Percentiles rank a stretch among this genome's conserved stretches.
phyloP scores from a whole-genome alignment of 2,113 vertebrate species.

The Mirounga angustirostris region DNA sequence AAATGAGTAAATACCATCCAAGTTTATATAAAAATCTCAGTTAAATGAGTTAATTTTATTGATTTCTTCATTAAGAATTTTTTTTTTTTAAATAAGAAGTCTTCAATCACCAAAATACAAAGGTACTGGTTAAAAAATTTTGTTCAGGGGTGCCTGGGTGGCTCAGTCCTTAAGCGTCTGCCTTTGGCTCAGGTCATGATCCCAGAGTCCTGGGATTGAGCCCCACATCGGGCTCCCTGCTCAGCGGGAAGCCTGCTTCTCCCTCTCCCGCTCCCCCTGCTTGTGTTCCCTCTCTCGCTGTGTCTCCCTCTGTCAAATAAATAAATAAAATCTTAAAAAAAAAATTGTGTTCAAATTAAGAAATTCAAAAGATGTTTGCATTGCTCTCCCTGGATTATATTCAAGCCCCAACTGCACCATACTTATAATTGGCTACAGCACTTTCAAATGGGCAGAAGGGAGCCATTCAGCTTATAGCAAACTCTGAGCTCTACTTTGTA shows the following conservation, averaged over 20 bases:
- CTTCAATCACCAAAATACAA: neutral
- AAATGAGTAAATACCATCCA: neutral
- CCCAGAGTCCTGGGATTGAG: too few relatives aligned
- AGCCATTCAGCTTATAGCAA: neutral
- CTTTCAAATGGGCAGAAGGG: neutral
- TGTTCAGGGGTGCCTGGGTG: too few relatives aligned
- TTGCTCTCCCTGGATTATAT: neutral
- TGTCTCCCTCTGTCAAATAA: too few relatives aligned
- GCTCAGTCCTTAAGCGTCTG: too few relatives aligned
- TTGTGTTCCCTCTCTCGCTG: too few relatives aligned
- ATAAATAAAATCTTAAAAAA: neutral
- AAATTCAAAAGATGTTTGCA: neutral
- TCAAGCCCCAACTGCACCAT: neutral
- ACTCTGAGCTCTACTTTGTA: fast-evolving
- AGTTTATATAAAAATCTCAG: neutral
- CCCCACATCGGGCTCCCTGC: too few relatives aligned
- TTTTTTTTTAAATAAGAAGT: neutral
- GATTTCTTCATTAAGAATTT: neutral
- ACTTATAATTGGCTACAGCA: neutral
- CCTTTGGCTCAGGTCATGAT: too few relatives aligned
- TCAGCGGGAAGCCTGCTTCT: too few relatives aligned
- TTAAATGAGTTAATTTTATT: neutral
- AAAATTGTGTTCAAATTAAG: neutral
- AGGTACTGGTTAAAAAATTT: neutral
- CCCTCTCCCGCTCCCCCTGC: too few relatives aligned